Evolutionary conservation across 2,797 vertebrate genomes (phyloP).

Genomic region (Carcharodon carcharias): DNA sequence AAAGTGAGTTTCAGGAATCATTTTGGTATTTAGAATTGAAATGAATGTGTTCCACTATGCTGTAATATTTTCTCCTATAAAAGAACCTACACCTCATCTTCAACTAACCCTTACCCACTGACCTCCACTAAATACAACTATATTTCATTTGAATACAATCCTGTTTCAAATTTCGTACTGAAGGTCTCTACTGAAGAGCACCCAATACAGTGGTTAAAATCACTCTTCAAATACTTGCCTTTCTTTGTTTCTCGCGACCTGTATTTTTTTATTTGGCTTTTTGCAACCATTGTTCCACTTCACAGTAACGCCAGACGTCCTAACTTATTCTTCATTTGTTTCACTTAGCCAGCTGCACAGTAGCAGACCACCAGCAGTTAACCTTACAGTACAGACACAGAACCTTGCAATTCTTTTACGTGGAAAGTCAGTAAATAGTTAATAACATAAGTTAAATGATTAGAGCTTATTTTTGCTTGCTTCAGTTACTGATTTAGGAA

Average conservation of each 20-base stretch:
- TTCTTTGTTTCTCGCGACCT: background rate
- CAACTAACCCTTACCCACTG: no score
- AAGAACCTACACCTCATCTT: no score
- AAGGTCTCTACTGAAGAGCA: background rate
- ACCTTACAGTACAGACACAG: no score
- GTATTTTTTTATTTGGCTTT: background rate
- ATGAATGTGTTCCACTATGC: background rate
- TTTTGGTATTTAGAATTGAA: background rate
- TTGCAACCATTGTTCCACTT: background rate
- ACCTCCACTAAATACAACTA: background rate
- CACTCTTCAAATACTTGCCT: background rate
- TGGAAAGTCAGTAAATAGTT: background rate
- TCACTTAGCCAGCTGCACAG: background rate
- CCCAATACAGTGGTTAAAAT: background rate
- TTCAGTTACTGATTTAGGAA: background rate
- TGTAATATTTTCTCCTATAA: background rate
- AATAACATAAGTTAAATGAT: background rate
- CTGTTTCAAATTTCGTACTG: background rate
- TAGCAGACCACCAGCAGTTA: background rate
- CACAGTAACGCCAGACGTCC: background rate
- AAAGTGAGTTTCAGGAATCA: background rate
- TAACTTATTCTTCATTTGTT: background rate
- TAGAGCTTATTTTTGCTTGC: background rate
- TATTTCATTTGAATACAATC: background rate
- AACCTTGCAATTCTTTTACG: background rate